phyloP scores from a whole-genome alignment of 2,888 invertebrate species.

The Volucella bombylans region DNA sequence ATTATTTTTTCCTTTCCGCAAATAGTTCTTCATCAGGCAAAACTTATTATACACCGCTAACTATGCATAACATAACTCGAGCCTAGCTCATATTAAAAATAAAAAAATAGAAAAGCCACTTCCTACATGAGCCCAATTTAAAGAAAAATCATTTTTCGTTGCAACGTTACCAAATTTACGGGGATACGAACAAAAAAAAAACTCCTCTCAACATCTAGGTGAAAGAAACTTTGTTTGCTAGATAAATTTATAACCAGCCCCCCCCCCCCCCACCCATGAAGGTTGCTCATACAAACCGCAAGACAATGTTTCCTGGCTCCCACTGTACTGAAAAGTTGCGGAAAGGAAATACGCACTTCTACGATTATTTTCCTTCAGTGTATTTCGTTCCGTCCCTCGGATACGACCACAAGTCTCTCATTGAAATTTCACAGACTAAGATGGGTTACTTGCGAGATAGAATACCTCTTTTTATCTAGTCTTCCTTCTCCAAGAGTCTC shows the following conservation, averaged over 20 bases:
- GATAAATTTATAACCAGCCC: conserved; percentile 21
- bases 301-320: neutral
- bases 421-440: conserved; percentile 58
- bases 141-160: conserved; percentile 47
- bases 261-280: neutral
- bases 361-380: conserved; percentile 6
- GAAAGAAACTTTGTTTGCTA: conserved; percentile 57
- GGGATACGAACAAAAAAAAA: neutral
- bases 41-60: conserved; percentile 19
- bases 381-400: conserved; percentile 21
- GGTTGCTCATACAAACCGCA: conserved; percentile 27
- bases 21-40: conserved; percentile 15
- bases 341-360: conserved; percentile 58
- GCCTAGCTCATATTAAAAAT: no score
- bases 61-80: neutral
- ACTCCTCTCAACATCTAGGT: neutral
- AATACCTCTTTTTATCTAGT: conserved; percentile 11
- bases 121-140: conserved; percentile 6
- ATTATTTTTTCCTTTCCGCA: neutral
- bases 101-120: no score
- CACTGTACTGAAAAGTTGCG: conserved; percentile 28
- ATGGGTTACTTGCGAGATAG: conserved; percentile 36
- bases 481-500: conserved; percentile 6
- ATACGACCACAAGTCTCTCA: conserved; percentile 38
- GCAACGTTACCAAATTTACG: conserved; percentile 47